Base-by-base conservation (phyloP, 1,140 invertebrate species). In the Tribolium castaneum region DNA sequence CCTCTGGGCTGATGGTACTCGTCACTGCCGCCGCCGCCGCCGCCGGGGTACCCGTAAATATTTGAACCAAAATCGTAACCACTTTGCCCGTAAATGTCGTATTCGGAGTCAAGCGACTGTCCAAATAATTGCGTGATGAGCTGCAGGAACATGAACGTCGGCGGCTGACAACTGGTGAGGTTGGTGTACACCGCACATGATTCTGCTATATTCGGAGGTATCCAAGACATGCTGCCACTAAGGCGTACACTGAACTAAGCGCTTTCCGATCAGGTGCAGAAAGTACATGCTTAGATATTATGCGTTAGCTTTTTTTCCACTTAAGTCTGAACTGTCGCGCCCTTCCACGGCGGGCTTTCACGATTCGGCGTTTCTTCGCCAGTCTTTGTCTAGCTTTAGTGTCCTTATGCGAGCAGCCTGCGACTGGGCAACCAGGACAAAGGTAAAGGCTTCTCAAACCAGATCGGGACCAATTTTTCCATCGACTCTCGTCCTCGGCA, bases 61-160 rank as follows among this genome's bases (percentile, higher is more conserved):
- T 70, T 50, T 12, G 54, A 25, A 62, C 56, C 72, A 39, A 75
- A 78, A 45, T 16, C 45, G 7, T 80, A 66, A 22, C 76, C 75
- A n/a, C 80, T 76, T 66, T 66, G 59, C 9, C 50, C 72, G 45
- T 72, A 78, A 25, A 7, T 56, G 7, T 79, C 77, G 2, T 79
- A 56, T 13, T 78, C 73, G n/a, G 80, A 76, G 78, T 90, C 89
- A 19, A 79, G 77, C 0, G 90, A 90, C 7, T 87, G 83, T 1
- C 91, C 90, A 75, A 92, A 91, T 0, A 92, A 80, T 14, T 87
- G 87, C 0, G 89, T 84, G 1, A 92, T 76, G 16, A 92, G 82
- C 3, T 89, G 85, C 3, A 93, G 80, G 79, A 90, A 92, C 84
- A 92, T 84, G 35, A 90, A 87, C 1, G 89, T 88, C 1, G 87